phyloP scores from a whole-genome alignment of 2,888 invertebrate genomes.

The Electrophaes corylata region DNA sequence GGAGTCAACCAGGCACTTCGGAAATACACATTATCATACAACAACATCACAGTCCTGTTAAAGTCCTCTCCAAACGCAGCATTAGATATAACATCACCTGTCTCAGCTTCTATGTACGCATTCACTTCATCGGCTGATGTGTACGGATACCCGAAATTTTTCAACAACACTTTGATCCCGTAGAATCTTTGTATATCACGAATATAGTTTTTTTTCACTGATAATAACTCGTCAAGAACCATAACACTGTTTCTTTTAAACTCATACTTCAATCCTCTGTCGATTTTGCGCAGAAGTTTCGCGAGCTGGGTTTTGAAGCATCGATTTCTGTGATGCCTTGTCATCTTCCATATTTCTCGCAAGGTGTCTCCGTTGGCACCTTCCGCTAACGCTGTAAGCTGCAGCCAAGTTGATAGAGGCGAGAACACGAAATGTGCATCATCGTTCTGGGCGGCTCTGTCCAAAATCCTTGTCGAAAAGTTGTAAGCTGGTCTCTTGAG shows the following conservation, averaged over 20 bases:
- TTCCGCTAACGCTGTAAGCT: constrained; percentile 60
- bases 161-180: constrained; percentile 49
- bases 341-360: constrained; percentile 58
- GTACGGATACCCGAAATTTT: constrained; percentile 53
- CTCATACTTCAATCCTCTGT: constrained; percentile 45
- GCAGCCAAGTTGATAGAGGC: constrained; percentile 66
- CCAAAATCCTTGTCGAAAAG: constrained; percentile 61
- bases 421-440: constrained; percentile 66
- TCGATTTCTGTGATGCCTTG: constrained; percentile 49
- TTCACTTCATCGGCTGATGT: constrained; percentile 52
- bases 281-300: constrained; percentile 49
- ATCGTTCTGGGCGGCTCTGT: constrained; percentile 56
- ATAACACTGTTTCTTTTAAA: constrained; percentile 54
- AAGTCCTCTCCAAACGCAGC: constrained; percentile 59
- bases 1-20: constrained; percentile 58
- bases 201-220: constrained; percentile 53
- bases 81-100: constrained; percentile 46
- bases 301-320: constrained; percentile 59
- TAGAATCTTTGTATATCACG: constrained; percentile 48
- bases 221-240: constrained; percentile 54
- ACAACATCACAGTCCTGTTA: constrained; percentile 49
- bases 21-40: constrained; percentile 61
- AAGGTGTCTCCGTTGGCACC: constrained; percentile 57
- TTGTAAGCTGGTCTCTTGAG: constrained; percentile 59
- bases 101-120: constrained; percentile 44